phyloP scores from a whole-genome alignment of 2,113 vertebrate species.

The Rhinoderma darwinii region DNA sequence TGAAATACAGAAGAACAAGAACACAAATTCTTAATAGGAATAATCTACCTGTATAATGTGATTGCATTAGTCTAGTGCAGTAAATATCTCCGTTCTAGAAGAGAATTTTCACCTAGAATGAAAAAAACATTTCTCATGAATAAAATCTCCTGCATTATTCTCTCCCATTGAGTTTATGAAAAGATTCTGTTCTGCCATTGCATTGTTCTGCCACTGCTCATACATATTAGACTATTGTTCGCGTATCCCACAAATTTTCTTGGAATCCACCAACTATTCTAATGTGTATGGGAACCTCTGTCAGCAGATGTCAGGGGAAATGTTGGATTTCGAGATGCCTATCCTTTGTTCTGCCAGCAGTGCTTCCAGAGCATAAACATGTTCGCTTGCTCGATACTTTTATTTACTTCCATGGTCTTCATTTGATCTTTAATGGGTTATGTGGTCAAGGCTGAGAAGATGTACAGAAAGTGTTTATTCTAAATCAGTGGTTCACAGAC shows the following conservation, averaged over 20 bases:
- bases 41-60: not conserved
- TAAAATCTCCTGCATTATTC: not conserved
- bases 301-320: not conserved
- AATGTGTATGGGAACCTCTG: not conserved
- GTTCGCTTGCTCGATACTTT: not conserved
- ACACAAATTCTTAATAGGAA: not conserved
- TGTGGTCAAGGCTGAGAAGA: not conserved
- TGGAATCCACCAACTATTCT: not conserved
- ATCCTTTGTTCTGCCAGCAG: not conserved
- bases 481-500: no score
- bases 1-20: not conserved
- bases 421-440: not conserved
- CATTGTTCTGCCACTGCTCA: no score
- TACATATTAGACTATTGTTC: not conserved
- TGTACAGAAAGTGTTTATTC: not conserved
- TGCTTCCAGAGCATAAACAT: not conserved
- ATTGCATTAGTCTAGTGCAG: not conserved
- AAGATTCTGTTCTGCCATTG: no score
- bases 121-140: not conserved
- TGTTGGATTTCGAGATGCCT: not conserved
- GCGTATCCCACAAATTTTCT: not conserved
- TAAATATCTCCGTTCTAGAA: not conserved
- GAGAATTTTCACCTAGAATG: not conserved
- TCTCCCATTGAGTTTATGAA: no score
- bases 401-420: not conserved